Base-by-base conservation (phyloP, 92 coral and sea anemone species). In the Nematostella vectensis region DNA sequence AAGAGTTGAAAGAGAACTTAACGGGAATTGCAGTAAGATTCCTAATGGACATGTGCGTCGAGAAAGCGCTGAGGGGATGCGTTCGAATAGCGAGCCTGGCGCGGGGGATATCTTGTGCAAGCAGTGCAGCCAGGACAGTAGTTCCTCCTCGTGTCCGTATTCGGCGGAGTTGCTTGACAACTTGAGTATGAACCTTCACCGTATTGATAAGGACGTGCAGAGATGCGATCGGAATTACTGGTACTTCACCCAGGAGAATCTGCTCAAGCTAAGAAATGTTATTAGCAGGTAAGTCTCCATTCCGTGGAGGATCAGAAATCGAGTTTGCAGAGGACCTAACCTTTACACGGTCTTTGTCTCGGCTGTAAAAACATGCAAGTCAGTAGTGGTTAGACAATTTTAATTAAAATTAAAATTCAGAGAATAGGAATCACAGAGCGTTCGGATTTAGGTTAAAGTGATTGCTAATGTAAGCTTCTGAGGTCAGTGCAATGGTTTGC, bases 271-370 rank as follows among this genome's bases (percentile, higher is more conserved):
- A 23, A 72, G 98, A n/a, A 81, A 88, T 65, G 83, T 91, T 59
- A 86, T 91, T 29, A 86, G 98, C 85, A 91, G 94, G 96, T 88
- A 55, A 62, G 60, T n/a, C n/a, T n/a, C n/a, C n/a, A n/a, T n/a
- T n/a, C n/a, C n/a, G n/a, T n/a, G n/a, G n/a, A n/a, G n/a, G n/a
- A 28, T 44, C 2, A 44, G 50, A n/a, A 19, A 44, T 12, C 4
- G 16, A 37, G 43, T 37, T 37, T 37, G 43, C 9, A 9, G n/a
- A 37, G 43, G n/a, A 37, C n/a, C n/a, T n/a, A n/a, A n/a, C n/a
- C n/a, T n/a, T n/a, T n/a, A n/a, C n/a, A n/a, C n/a, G n/a, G n/a
- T n/a, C n/a, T n/a, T n/a, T n/a, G n/a, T n/a, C n/a, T n/a, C n/a
- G n/a, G n/a, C n/a, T n/a, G n/a, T n/a, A n/a, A n/a, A n/a, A n/a